Evolutionary conservation across 1,140 invertebrate genomes (phyloP).

Genomic region (Plectus sambesii): DNA sequence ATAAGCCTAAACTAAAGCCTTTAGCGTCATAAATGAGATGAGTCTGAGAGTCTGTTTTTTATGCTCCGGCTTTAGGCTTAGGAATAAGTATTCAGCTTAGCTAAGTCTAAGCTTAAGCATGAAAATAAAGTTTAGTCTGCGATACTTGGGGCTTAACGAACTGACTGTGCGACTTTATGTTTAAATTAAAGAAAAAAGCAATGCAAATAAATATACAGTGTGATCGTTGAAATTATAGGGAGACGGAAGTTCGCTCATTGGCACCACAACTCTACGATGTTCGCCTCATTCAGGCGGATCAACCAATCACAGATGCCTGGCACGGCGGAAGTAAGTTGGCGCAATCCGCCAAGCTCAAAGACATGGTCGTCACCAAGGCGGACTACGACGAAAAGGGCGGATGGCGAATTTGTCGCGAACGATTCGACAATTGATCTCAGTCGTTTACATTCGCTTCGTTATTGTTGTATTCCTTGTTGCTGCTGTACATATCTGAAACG

Average conservation of each 20-base stretch:
- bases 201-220: constrained; percentile 1
- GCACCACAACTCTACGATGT: background rate
- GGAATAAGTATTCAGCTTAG: no score
- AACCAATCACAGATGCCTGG: constrained; percentile 25
- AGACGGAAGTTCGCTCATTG: constrained; percentile 1
- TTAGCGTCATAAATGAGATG: background rate
- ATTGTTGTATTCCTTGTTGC: no score
- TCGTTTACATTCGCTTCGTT: no score
- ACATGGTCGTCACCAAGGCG: constrained; percentile 17
- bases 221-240: constrained; percentile 6
- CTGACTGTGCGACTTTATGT: constrained; percentile 15
- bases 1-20: constrained; percentile 6
- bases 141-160: background rate
- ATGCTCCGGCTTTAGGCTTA: background rate
- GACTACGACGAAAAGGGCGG: constrained; percentile 31
- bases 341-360: background rate
- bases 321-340: background rate
- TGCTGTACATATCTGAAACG: no score
- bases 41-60: background rate
- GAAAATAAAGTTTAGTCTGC: background rate
- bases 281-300: background rate
- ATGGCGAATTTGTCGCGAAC: no score
- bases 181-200: constrained; percentile 4
- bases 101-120: background rate
- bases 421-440: no score